phyloP scores from a whole-genome alignment of 2,888 invertebrate genomes.

The Macaria notata region DNA sequence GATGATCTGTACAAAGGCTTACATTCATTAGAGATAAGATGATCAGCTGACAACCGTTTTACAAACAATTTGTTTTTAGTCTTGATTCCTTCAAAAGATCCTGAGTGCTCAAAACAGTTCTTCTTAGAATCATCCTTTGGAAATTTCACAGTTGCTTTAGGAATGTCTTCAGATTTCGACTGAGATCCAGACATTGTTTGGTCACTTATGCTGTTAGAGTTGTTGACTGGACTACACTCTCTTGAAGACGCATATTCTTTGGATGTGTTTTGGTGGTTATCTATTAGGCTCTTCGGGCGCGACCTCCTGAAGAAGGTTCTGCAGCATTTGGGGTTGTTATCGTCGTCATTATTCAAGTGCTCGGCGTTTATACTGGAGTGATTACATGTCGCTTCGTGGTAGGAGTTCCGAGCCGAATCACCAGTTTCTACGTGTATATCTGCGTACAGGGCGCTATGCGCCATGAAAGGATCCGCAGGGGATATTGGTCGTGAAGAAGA shows the following conservation, averaged over 20 bases:
- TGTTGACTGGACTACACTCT: slow-evolving; percentile 65
- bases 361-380: slow-evolving; percentile 46
- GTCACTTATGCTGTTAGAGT: slow-evolving; percentile 67
- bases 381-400: slow-evolving; percentile 49
- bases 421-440: slow-evolving; percentile 50
- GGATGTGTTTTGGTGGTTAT: slow-evolving; percentile 46
- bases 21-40: slow-evolving; percentile 69
- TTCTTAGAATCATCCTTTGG: slow-evolving; percentile 69
- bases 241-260: slow-evolving; percentile 61
- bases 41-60: slow-evolving; percentile 75
- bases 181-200: slow-evolving; percentile 59
- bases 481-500: slow-evolving; percentile 74
- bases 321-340: slow-evolving; percentile 67
- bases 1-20: slow-evolving; percentile 68
- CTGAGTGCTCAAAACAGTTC: slow-evolving; percentile 68
- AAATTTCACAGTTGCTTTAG: slow-evolving; percentile 69
- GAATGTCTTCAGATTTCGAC: slow-evolving; percentile 70
- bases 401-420: slow-evolving; percentile 49
- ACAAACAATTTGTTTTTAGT: slow-evolving; percentile 73
- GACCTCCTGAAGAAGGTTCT: slow-evolving; percentile 72
- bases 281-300: slow-evolving; percentile 70
- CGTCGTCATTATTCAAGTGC: slow-evolving; percentile 56
- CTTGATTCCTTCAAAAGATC: slow-evolving; percentile 75
- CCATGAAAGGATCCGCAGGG: slow-evolving; percentile 74
- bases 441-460: slow-evolving; percentile 62